These are phyloP conservation scores for Dinomys branickii DNA, from an alignment of 2,113 vertebrate species.

Conservation along the genomic window DNA sequence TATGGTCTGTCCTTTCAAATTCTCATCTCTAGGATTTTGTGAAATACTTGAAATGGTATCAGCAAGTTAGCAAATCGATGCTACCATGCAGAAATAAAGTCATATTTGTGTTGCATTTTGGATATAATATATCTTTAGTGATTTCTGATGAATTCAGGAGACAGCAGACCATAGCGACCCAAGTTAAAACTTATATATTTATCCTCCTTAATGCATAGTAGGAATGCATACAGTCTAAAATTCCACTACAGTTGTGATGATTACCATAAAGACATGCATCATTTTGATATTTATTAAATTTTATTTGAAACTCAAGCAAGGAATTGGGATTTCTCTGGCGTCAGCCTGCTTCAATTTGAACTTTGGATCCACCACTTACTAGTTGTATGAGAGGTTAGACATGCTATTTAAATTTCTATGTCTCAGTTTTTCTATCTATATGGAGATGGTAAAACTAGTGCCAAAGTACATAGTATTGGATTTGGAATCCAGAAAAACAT, in stretches of 20 bases:
- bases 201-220: not conserved
- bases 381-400: not conserved
- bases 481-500: not conserved
- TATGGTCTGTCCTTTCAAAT: not conserved
- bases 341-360: not conserved
- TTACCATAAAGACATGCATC: not conserved
- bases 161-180: fast-evolving
- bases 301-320: not conserved
- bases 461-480: not conserved
- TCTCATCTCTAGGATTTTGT: not conserved
- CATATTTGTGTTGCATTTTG: not conserved
- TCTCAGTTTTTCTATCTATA: not conserved
- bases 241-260: not conserved
- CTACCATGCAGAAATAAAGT: not conserved
- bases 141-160: not conserved
- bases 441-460: not conserved
- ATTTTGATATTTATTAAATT: not conserved
- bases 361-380: not conserved
- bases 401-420: not conserved
- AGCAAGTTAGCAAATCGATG: not conserved
- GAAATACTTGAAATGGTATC: slow-evolving; percentile 20
- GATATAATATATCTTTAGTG: not conserved
- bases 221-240: not conserved
- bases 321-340: not conserved
- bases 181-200: not conserved